Evolutionary conservation across 2,888 invertebrate species (phyloP).

Genomic region (Noctuana brunneofusca): DNA sequence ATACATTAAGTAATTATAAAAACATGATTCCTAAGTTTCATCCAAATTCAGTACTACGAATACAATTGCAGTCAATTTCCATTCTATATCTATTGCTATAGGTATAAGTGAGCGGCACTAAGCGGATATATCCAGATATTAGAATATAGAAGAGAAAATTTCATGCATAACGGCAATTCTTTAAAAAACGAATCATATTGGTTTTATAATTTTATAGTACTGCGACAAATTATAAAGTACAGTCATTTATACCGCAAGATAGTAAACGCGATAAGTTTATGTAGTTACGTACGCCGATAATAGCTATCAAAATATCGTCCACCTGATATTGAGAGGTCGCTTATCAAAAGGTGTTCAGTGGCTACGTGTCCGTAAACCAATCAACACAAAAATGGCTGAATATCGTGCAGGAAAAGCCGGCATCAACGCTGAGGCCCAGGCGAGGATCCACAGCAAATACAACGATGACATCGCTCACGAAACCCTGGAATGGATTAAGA

Average conservation of each 20-base stretch:
- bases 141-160: too few relatives aligned
- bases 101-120: not conserved
- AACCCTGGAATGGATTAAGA: slow-evolving; percentile 95
- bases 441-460: slow-evolving; percentile 96
- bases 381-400: slow-evolving; percentile 74
- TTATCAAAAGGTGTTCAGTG: slow-evolving; percentile 75
- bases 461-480: slow-evolving; percentile 96
- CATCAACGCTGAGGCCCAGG: slow-evolving; percentile 78
- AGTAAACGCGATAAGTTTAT: slow-evolving; percentile 47
- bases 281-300: slow-evolving; percentile 64
- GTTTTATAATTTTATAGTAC: slow-evolving; percentile 36
- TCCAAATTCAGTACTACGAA: not conserved
- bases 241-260: slow-evolving; percentile 55
- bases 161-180: not conserved
- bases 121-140: too few relatives aligned
- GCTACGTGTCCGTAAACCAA: slow-evolving; percentile 67
- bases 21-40: not conserved
- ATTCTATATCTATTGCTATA: not conserved
- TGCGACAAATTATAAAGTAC: slow-evolving; percentile 51
- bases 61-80: too few relatives aligned
- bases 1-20: not conserved
- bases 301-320: slow-evolving; percentile 65
- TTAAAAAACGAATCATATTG: not conserved
- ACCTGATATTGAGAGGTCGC: slow-evolving; percentile 63
- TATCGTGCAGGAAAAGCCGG: slow-evolving; percentile 77